Conservation (phyloP, 2,113 vertebrate genomes). For the Dendrocopos noguchii region DNA sequence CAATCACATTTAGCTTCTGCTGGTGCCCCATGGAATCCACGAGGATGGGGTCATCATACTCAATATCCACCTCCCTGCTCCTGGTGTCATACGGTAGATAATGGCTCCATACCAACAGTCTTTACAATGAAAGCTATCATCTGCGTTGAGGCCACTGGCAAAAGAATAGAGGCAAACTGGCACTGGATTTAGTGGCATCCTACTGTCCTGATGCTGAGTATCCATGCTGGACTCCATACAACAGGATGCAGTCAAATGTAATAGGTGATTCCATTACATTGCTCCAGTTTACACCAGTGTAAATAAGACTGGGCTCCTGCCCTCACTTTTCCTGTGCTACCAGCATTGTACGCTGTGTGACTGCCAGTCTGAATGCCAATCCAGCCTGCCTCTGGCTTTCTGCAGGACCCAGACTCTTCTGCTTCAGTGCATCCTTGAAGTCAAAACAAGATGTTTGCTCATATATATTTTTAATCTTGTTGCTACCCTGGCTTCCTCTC, state of each 20-base stretch:
- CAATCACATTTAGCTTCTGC: neutral
- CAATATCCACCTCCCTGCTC: neutral
- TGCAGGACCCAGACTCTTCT: neutral
- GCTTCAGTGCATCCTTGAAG: conserved; percentile 26
- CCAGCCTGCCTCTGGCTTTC: conserved; percentile 12
- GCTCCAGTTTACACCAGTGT: neutral
- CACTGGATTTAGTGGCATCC: neutral
- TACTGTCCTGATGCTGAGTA: neutral
- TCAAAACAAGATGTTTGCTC: neutral
- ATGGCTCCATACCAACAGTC: neutral
- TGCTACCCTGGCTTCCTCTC: conserved; percentile 29
- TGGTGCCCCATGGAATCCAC: neutral
- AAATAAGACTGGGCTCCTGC: neutral
- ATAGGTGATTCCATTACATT: neutral
- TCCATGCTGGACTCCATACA: neutral
- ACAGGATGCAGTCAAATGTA: neutral
- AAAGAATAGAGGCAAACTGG: neutral
- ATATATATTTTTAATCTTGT: conserved; percentile 41
- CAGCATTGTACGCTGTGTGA: neutral
- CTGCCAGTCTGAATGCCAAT: neutral
- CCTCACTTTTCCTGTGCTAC: neutral
- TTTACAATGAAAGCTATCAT: neutral
- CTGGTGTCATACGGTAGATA: neutral
- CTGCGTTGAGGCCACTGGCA: neutral
- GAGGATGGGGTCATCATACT: neutral